Conservation (phyloP, 2,888 invertebrate genomes). For the Ophion costatus region DNA sequence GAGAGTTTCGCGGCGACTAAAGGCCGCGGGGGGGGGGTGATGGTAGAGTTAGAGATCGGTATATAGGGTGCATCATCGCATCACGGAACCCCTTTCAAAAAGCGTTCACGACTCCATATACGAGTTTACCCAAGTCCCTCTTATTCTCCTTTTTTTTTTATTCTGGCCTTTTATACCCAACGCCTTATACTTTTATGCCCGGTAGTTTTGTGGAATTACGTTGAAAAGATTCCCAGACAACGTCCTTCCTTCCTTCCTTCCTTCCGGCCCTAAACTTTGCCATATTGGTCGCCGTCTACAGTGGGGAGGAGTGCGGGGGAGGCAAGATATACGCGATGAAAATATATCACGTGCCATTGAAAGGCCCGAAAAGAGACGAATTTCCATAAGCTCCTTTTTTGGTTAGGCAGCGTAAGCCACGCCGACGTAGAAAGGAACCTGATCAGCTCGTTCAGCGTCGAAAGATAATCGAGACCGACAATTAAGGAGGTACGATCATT, state of each 20-base stretch:
- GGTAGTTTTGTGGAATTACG: conserved; percentile 27
- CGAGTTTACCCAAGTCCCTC: conserved; percentile 24
- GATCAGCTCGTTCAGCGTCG: no score
- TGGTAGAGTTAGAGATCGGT: neutral
- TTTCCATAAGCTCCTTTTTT: neutral
- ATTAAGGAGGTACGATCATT: no score
- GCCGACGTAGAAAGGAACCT: neutral
- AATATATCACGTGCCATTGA: neutral
- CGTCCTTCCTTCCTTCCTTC: conserved; percentile 27
- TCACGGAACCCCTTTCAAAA: conserved; percentile 40
- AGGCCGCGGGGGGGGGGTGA: neutral
- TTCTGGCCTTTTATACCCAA: neutral
- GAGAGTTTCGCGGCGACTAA: conserved; percentile 23
- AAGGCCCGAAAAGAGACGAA: neutral
- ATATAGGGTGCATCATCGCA: conserved; percentile 48
- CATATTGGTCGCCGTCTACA: neutral
- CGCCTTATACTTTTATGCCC: conserved; percentile 13
- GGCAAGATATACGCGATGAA: neutral
- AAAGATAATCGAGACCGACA: no score
- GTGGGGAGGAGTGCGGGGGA: neutral
- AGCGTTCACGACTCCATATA: conserved; percentile 45
- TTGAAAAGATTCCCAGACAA: conserved; percentile 39
- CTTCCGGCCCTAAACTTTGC: neutral
- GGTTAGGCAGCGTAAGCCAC: neutral
- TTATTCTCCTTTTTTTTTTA: conserved; percentile 15